phyloP scores from a whole-genome alignment of 2,113 vertebrate genomes.

The Mobula birostris region DNA sequence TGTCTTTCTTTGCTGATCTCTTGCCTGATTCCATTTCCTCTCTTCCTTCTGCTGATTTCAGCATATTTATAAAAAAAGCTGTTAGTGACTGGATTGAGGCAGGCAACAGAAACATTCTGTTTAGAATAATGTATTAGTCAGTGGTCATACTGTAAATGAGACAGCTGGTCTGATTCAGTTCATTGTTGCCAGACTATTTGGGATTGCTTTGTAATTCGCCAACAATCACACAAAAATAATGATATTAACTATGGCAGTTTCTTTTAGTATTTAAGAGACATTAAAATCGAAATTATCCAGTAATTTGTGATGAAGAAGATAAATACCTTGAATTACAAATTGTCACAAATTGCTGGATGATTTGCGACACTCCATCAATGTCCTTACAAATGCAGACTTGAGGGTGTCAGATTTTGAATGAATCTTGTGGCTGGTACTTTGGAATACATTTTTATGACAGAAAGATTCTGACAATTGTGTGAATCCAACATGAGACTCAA shows the following conservation, averaged over 20 bases:
- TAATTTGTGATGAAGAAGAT: background rate
- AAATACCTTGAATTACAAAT: background rate
- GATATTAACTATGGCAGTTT: background rate
- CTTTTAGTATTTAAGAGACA: background rate
- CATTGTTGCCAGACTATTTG: background rate
- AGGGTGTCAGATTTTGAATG: no score
- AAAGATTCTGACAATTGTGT: no score
- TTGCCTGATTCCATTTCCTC: background rate
- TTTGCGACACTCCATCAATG: background rate
- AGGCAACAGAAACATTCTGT: background rate
- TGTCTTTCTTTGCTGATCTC: background rate
- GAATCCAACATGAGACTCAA: no score
- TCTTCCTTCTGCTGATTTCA: background rate
- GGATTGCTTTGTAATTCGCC: background rate
- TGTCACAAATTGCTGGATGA: background rate
- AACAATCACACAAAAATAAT: background rate
- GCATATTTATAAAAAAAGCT: background rate
- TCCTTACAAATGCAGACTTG: no score
- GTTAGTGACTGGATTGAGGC: background rate
- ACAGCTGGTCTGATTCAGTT: background rate
- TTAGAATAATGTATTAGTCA: background rate
- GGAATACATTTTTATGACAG: no score
- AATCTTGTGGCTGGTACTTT: no score
- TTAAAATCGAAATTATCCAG: background rate
- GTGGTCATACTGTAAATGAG: background rate